phyloP scores from a whole-genome alignment of 2,797 vertebrate species.

The Mormyrops boulengeri region DNA sequence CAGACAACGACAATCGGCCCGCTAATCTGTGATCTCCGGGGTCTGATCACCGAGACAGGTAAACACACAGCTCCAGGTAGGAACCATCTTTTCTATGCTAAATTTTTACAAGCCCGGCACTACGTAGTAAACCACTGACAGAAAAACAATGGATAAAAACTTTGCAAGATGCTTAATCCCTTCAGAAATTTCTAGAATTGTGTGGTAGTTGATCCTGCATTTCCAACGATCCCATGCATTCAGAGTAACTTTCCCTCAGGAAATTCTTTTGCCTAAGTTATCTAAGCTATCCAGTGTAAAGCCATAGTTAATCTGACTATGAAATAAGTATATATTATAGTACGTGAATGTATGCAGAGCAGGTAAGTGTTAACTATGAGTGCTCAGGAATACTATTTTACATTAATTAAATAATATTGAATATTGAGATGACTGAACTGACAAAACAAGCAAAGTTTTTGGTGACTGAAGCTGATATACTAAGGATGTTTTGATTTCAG shows the following conservation, averaged over 20 bases:
- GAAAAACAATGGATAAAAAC: background rate
- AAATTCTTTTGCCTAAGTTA: background rate
- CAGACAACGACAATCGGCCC: background rate
- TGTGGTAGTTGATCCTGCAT: background rate
- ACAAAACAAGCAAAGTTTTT: background rate
- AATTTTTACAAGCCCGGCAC: background rate
- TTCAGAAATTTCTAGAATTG: background rate
- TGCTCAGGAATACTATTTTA: background rate
- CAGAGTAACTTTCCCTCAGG: background rate
- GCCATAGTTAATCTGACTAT: background rate
- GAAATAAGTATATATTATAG: background rate
- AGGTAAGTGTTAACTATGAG: background rate
- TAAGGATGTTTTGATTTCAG: background rate
- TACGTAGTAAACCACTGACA: background rate
- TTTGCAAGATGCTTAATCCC: background rate
- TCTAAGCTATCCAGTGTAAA: background rate
- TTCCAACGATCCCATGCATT: background rate
- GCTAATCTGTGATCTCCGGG: constrained; percentile 33
- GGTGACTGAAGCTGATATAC: background rate
- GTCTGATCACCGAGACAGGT: constrained; percentile 33
- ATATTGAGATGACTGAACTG: background rate
- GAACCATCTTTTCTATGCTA: constrained; percentile 1
- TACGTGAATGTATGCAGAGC: background rate
- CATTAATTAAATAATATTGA: background rate
- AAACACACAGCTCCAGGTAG: constrained; percentile 50